These are phyloP conservation scores for Synergus itoensis DNA, from an alignment of 2,888 invertebrate species.

Conservation along the genomic window DNA sequence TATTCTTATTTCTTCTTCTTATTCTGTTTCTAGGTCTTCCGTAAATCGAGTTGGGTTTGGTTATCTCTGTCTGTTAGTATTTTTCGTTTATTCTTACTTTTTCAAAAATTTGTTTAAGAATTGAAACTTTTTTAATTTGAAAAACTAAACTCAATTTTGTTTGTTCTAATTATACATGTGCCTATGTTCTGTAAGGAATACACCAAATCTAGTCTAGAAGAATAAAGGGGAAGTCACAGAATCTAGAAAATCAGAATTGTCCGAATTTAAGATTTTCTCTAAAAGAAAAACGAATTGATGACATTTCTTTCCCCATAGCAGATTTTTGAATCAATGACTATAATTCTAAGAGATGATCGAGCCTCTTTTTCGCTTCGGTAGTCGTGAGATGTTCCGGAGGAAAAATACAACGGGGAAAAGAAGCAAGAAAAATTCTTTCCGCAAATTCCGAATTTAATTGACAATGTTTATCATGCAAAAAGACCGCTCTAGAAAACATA, in stretches of 20 bases:
- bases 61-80: too few relatives aligned
- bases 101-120: too few relatives aligned
- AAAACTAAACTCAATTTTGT: too few relatives aligned
- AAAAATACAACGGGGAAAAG: background rate
- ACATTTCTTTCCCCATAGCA: background rate
- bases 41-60: too few relatives aligned
- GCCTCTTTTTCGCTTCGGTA: background rate
- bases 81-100: too few relatives aligned
- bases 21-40: background rate
- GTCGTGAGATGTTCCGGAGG: background rate
- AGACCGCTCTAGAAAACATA: background rate
- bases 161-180: too few relatives aligned
- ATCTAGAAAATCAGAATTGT: background rate
- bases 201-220: too few relatives aligned
- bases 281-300: background rate
- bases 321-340: background rate
- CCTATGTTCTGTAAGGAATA: too few relatives aligned
- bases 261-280: background rate
- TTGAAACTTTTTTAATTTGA: too few relatives aligned
- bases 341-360: background rate
- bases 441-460: slow-evolving; percentile 2
- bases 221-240: background rate
- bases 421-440: background rate
- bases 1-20: slow-evolving; percentile 5
- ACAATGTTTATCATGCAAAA: background rate